Base-by-base conservation (phyloP, 2,888 invertebrate species). In the Drosophila bunnanda region DNA sequence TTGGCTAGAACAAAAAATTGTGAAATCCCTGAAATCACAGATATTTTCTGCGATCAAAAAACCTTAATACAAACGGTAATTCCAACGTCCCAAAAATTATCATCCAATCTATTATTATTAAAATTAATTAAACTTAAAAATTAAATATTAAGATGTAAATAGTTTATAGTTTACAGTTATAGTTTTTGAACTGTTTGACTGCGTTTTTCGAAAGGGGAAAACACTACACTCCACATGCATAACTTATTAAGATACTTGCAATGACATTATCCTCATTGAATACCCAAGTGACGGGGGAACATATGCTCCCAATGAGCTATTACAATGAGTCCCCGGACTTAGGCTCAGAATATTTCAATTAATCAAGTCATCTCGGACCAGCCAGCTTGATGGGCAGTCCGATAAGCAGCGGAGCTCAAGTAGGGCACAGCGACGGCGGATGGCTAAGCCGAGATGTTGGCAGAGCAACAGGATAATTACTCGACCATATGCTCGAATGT, bases 391-490 rank as follows among this genome's bases (percentile, higher is more conserved):
- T 70, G 69, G 80, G 78, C 57, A 76, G 72, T 66, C 72, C 79
- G 79, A 82, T 80, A 80, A 75, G 74, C 76, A 86, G 74, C 65
- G 66, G 66, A 32, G 53, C 53, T 69, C 68, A 71, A 71, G 79
- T 75, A 56, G 55, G 57, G 62, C 66, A 74, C 59, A 52, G 36
- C 44, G 53, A 36, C 48, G 41, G 46, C 9, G 13, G 38, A 38
- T 53, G 69, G 69, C 65, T 72, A 72, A 65, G 65, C 72, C 50
- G 69, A 53, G 59, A 69, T 60, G 69, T 34, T 58, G 53, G 67
- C 50, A 66, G 68, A 79, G 87, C 83, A 82, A 82, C 84, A 79
- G 79, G 85, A 85, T 85, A 84, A 84, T 87, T 88, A 85, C 82
- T 56, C 69, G 43, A 71, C 88, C 83, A 83, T 83, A 83, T 83